These are phyloP conservation scores for Malacoraja senta DNA, from an alignment of 2,797 vertebrate genomes.

Conservation along the genomic window DNA sequence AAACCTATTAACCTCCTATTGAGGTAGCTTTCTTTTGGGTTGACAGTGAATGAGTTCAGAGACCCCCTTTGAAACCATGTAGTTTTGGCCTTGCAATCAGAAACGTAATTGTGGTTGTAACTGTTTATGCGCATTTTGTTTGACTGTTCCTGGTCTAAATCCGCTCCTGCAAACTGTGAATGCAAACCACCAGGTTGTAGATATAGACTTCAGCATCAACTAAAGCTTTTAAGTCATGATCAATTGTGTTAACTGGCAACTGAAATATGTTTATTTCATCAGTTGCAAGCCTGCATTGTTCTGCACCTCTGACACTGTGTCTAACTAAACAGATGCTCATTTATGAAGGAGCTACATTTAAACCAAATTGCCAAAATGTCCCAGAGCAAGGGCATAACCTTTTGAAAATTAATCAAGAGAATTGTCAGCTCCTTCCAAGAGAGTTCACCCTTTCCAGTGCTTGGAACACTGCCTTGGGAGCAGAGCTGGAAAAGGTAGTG, in stretches of 20 bases:
- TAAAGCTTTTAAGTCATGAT: neutral
- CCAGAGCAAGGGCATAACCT: neutral
- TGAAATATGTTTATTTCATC: slow-evolving; percentile 1
- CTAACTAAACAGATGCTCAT: neutral
- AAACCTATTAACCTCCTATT: neutral
- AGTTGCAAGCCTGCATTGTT: neutral
- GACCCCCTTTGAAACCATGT: neutral
- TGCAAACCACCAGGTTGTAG: neutral
- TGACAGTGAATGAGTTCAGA: neutral
- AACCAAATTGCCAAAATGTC: neutral
- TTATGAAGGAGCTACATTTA: neutral
- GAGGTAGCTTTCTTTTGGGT: neutral
- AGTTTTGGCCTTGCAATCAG: neutral
- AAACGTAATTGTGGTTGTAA: neutral
- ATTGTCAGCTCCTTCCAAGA: neutral
- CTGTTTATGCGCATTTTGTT: neutral
- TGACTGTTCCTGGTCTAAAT: neutral
- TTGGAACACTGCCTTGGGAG: neutral
- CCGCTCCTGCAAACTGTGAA: neutral
- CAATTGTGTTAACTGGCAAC: neutral
- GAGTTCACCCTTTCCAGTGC: neutral
- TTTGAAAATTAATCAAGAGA: neutral
- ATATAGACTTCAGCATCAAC: neutral
- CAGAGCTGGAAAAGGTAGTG: neutral
- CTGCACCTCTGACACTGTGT: neutral